Evolutionary conservation across 1,140 invertebrate species (phyloP).

Genomic region (Drosophila arizonae): DNA sequence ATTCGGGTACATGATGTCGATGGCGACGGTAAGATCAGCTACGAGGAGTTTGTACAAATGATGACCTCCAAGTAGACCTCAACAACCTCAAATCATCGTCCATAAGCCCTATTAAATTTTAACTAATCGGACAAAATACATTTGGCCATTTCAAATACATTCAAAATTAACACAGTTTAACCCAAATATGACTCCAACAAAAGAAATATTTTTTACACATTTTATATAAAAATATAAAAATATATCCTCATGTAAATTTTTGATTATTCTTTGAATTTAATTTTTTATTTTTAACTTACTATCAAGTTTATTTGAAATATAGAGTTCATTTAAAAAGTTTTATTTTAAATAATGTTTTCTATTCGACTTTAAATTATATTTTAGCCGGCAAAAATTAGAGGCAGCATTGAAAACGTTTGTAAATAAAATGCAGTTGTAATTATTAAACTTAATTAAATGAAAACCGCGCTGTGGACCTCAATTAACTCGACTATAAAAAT

Average conservation of each 20-base stretch:
- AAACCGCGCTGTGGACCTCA: slow-evolving; percentile 69
- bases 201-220: not conserved
- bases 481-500: slow-evolving; percentile 76
- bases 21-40: slow-evolving; percentile 9
- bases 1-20: not conserved
- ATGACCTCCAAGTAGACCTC: slow-evolving; percentile 5
- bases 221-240: no score
- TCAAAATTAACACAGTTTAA: no score
- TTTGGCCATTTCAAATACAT: no score
- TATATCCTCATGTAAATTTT: no score
- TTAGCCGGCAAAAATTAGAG: slow-evolving; percentile 1
- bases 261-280: no score
- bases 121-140: no score
- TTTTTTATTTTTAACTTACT: not conserved
- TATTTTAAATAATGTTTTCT: not conserved
- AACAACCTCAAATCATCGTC: not conserved
- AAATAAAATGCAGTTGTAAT: slow-evolving; percentile 52
- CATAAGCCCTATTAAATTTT: not conserved
- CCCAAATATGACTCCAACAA: no score
- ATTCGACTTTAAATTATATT: slow-evolving; percentile 6
- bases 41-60: slow-evolving; percentile 7
- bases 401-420: slow-evolving; percentile 58
- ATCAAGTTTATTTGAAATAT: no score
- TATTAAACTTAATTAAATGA: slow-evolving; percentile 79
- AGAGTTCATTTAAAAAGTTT: no score